Conservation (phyloP, 2,113 vertebrate species). For the Tychaedon coryphoeus region DNA sequence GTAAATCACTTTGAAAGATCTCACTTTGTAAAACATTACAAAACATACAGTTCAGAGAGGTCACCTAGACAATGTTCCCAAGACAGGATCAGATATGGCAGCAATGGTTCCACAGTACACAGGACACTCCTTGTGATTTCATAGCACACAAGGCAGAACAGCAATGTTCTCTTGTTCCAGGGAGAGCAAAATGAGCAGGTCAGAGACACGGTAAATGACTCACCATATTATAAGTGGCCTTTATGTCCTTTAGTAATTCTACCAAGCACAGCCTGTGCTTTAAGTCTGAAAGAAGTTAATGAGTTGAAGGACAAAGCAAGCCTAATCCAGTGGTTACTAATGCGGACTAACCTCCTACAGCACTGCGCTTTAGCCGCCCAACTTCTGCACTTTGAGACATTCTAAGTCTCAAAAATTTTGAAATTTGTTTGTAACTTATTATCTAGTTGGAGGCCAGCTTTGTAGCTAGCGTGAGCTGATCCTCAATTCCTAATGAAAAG, state of each 20-base stretch:
- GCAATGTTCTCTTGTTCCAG: not conserved
- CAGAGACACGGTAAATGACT: not conserved
- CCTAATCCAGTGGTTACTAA: not conserved
- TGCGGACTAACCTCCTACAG: not conserved
- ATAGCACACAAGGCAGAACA: not conserved
- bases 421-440: not conserved
- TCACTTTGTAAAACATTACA: not conserved
- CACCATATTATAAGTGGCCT: not conserved
- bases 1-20: not conserved
- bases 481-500: not conserved
- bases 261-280: not conserved
- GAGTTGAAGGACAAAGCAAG: not conserved
- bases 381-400: not conserved
- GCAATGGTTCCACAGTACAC: not conserved
- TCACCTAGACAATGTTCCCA: not conserved
- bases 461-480: not conserved
- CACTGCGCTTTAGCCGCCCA: not conserved
- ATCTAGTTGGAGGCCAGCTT: not conserved
- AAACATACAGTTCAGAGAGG: not conserved
- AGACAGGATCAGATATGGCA: not conserved
- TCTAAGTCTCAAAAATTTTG: not conserved
- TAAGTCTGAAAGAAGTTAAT: not conserved
- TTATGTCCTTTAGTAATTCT: not conserved
- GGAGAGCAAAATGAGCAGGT: not conserved
- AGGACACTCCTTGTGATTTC: not conserved